Conservation (phyloP, 1,140 invertebrate species). For the Listronotus oregonensis region DNA sequence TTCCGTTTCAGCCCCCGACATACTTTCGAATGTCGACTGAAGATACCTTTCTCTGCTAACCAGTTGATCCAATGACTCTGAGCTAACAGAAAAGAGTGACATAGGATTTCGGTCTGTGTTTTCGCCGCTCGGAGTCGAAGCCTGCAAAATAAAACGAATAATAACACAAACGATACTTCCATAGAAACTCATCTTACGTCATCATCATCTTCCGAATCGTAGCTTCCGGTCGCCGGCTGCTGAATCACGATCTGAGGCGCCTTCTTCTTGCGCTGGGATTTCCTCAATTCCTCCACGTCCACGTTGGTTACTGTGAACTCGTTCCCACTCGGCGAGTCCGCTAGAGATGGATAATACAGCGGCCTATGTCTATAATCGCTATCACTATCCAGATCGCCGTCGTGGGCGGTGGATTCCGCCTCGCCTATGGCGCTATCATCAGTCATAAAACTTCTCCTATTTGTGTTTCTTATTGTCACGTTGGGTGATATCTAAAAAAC, state of each 20-base stretch:
- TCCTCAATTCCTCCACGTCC: conserved; percentile 80
- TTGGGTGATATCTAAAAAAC: conserved; percentile 24
- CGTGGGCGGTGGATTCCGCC: conserved; percentile 76
- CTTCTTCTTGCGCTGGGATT: conserved; percentile 70
- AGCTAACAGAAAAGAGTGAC: conserved; percentile 71
- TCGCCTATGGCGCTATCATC: conserved; percentile 48
- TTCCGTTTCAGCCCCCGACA: conserved; percentile 67
- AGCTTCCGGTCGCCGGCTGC: conserved; percentile 66
- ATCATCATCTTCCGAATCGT: conserved; percentile 79
- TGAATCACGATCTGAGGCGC: conserved; percentile 53
- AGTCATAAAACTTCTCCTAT: conserved; percentile 45
- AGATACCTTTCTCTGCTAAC: conserved; percentile 74
- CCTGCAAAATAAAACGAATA: conserved; percentile 48
- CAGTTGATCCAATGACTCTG: conserved; percentile 73
- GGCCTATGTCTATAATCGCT: conserved; percentile 58
- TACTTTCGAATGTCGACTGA: conserved; percentile 78
- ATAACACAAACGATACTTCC: too few relatives aligned
- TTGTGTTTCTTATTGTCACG: conserved; percentile 39
- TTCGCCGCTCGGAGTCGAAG: conserved; percentile 75
- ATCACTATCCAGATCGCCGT: conserved; percentile 86
- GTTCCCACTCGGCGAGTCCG: conserved; percentile 61
- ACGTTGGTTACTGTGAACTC: conserved; percentile 87
- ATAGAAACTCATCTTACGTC: conserved; percentile 54
- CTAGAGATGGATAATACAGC: conserved; percentile 60
- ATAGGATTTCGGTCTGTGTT: conserved; percentile 68